Evolutionary conservation across 2,888 invertebrate species (phyloP).

Genomic region (Caenorhabditis plicata): DNA sequence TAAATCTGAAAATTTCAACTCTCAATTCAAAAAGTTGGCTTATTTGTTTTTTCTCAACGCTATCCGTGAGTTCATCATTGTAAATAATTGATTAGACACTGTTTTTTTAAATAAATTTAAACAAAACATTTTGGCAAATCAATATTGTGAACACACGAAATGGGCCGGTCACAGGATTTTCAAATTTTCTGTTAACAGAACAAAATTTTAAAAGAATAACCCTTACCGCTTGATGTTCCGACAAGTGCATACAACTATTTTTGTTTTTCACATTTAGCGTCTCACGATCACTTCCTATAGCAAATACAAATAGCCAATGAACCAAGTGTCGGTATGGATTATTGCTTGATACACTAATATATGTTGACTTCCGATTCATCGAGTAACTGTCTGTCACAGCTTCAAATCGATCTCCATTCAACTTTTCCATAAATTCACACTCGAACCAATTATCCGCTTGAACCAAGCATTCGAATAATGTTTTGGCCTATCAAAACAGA

Average conservation of each 20-base stretch:
- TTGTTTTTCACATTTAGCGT: constrained; percentile 39
- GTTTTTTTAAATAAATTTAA: no score
- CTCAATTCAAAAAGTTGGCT: not conserved
- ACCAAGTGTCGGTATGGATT: constrained; percentile 18
- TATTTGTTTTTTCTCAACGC: no score
- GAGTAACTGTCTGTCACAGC: constrained; percentile 5
- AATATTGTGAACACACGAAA: no score
- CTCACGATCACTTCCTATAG: constrained; percentile 30
- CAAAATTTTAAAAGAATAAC: no score
- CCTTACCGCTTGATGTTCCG: constrained; percentile 30
- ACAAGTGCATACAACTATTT: constrained; percentile 36
- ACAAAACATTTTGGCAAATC: no score
- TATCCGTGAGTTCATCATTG: no score
- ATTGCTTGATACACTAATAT: constrained; percentile 19
- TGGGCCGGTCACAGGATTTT: no score
- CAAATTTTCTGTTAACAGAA: no score
- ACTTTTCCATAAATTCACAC: constrained; percentile 28
- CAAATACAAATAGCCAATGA: constrained; percentile 29
- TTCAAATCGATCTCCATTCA: constrained; percentile 16
- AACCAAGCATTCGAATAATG: constrained; percentile 44
- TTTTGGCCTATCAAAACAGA: constrained; percentile 19
- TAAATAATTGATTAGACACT: no score
- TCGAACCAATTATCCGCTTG: constrained; percentile 21
- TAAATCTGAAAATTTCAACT: constrained; percentile 37
- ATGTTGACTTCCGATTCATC: constrained; percentile 21